Conservation (phyloP, 2,888 invertebrate genomes). For the Auanema sp. region DNA sequence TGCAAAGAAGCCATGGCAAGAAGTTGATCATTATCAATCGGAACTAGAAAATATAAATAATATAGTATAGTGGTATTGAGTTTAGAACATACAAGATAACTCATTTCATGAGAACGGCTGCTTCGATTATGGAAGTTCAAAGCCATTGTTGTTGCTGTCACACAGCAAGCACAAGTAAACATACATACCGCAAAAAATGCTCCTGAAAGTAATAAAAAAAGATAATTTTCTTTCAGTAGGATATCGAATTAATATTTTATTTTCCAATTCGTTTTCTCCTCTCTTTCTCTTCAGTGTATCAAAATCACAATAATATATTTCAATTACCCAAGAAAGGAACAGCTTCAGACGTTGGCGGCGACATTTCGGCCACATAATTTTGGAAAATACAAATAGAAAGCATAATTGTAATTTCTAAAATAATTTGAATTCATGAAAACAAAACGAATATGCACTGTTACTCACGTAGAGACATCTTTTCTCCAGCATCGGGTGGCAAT, state of each 20-base stretch:
- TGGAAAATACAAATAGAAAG: slow-evolving; percentile 56
- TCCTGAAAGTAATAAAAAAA: slow-evolving; percentile 20
- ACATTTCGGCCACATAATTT: slow-evolving; percentile 54
- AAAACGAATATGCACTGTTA: neutral
- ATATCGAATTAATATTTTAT: neutral
- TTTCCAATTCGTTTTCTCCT: neutral
- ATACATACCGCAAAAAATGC: slow-evolving; percentile 51
- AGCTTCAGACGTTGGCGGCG: slow-evolving; percentile 53
- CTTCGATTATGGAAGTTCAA: slow-evolving; percentile 49
- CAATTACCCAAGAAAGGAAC: slow-evolving; percentile 44
- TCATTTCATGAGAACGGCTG: slow-evolving; percentile 44
- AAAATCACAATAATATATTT: neutral
- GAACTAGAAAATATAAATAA: slow-evolving; percentile 27
- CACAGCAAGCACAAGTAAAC: slow-evolving; percentile 50
- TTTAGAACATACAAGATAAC: slow-evolving; percentile 26
- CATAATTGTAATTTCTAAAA: slow-evolving; percentile 53
- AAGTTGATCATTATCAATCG: slow-evolving; percentile 44
- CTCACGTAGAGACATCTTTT: slow-evolving; percentile 55
- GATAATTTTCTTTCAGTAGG: neutral
- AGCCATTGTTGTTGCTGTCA: slow-evolving; percentile 46
- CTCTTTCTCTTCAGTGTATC: neutral
- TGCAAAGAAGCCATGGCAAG: slow-evolving; percentile 47
- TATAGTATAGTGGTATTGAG: neutral
- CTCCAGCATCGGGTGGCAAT: slow-evolving; percentile 53
- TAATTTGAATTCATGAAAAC: neutral